A percentile compares a stretch with the other conserved stretches of the same genome.
These are phyloP conservation scores for Dione juno DNA, from an alignment of 2,888 invertebrate species.

Conservation along the genomic window DNA sequence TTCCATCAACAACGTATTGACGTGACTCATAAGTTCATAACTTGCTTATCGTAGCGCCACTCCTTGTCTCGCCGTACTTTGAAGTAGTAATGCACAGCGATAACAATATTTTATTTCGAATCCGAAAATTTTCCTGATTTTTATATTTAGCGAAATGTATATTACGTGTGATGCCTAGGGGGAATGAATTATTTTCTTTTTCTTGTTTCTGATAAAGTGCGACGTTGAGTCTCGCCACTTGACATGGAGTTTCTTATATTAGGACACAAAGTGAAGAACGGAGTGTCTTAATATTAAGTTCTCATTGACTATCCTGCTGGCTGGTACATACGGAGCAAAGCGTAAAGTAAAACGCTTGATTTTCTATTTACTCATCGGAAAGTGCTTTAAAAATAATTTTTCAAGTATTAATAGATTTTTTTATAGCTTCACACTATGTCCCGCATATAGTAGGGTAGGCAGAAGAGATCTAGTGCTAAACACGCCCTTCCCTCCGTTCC, in stretches of 20 bases:
- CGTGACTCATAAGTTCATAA: constrained; percentile 44
- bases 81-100: constrained; percentile 41
- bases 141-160: too few species aligned
- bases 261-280: background rate
- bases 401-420: too few species aligned
- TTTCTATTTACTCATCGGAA: too few species aligned
- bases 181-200: too few species aligned
- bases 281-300: background rate
- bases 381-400: too few species aligned
- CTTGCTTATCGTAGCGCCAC: constrained; percentile 62
- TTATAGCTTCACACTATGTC: too few species aligned
- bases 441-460: too few species aligned
- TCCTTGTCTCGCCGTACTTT: constrained; percentile 59
- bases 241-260: background rate
- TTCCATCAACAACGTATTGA: constrained; percentile 42
- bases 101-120: constrained; percentile 17
- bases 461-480: too few species aligned
- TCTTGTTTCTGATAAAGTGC: background rate
- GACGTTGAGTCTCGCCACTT: background rate
- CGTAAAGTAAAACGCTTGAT: too few species aligned
- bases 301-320: background rate
- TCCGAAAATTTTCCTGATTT: background rate
- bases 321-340: background rate
- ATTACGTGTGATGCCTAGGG: background rate
- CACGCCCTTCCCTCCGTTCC: too few species aligned